Percentiles rank a stretch among this genome's conserved stretches.
Conservation (phyloP, 1,140 invertebrate genomes). For the Drosophila eugracilis region DNA sequence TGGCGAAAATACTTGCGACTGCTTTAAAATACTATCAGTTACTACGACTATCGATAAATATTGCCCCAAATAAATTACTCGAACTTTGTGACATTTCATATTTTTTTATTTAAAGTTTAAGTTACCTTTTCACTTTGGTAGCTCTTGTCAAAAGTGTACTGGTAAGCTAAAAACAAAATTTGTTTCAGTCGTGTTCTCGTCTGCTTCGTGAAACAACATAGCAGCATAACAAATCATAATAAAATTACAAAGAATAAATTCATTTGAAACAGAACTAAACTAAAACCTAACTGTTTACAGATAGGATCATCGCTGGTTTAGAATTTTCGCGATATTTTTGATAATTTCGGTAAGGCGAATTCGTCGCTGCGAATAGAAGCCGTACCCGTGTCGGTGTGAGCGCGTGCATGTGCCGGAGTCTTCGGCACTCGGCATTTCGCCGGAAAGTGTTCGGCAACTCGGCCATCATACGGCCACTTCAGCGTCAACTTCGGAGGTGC, state of each 20-base stretch:
- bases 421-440: not conserved
- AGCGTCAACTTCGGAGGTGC: constrained; percentile 25
- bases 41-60: not conserved
- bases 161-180: no score
- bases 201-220: no score
- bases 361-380: constrained; percentile 34
- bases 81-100: no score
- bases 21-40: not conserved
- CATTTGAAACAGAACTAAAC: not conserved
- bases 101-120: no score
- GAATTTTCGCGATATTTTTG: not conserved
- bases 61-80: not conserved
- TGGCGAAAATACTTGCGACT: not conserved
- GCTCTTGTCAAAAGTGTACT: no score
- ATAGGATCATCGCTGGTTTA: not conserved
- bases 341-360: not conserved
- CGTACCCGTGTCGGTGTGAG: constrained; percentile 1
- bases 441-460: not conserved
- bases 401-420: not conserved
- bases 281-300: no score
- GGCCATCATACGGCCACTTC: constrained; percentile 26
- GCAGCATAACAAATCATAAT: no score
- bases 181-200: no score
- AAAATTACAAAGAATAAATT: no score
- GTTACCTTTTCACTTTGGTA: no score